Percentiles rank a stretch among this genome's conserved stretches.
Conservation (phyloP, 2,888 invertebrate genomes). For the Eupithecia exiguata region DNA sequence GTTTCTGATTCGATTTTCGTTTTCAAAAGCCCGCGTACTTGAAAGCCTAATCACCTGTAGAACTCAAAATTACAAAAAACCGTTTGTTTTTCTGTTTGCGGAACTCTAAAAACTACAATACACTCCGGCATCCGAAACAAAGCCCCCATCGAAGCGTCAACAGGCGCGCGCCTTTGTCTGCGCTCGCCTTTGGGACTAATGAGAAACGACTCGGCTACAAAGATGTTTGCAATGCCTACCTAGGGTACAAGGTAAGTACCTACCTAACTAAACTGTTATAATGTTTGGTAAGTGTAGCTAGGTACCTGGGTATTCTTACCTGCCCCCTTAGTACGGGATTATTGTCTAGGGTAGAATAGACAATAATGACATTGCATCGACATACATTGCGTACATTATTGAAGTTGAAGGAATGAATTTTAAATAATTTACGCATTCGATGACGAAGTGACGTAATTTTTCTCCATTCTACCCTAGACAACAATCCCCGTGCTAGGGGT, state of each 20-base stretch:
- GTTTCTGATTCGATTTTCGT: not conserved
- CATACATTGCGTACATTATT: no score
- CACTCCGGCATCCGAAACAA: constrained; percentile 5
- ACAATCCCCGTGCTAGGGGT: no score
- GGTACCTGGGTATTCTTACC: no score
- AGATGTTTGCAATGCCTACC: not conserved
- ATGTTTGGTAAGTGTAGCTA: no score
- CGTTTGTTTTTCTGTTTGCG: not conserved
- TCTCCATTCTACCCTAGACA: no score
- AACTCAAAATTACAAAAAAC: not conserved
- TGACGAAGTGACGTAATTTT: no score
- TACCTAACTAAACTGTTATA: no score
- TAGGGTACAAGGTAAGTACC: not conserved
- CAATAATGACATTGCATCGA: no score
- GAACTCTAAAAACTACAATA: constrained; percentile 1
- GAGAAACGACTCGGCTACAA: constrained; percentile 24
- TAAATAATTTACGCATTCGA: no score
- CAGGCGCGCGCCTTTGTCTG: constrained; percentile 25
- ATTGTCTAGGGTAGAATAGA: no score
- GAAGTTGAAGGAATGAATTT: no score
- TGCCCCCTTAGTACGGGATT: no score
- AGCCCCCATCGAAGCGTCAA: constrained; percentile 21
- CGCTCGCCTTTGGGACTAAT: constrained; percentile 24
- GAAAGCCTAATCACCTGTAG: not conserved
- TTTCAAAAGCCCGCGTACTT: not conserved